These are phyloP conservation scores for Lycaena phlaeas DNA, from an alignment of 2,888 invertebrate genomes.

Conservation along the genomic window DNA sequence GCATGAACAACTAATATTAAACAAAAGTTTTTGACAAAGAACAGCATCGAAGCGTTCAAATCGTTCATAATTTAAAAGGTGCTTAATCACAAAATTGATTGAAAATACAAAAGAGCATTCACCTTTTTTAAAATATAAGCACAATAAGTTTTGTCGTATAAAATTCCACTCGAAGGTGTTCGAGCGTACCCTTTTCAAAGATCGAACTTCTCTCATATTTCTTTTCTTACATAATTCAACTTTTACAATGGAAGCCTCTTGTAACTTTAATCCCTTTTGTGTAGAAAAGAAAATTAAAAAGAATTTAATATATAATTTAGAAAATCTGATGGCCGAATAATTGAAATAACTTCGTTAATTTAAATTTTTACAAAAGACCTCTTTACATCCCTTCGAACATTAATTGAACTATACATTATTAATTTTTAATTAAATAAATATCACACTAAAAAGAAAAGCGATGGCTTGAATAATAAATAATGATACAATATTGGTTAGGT, in stretches of 20 bases:
- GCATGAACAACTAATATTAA: no score
- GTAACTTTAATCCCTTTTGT: constrained; percentile 48
- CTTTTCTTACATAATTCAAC: constrained; percentile 49
- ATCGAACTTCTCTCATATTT: constrained; percentile 57
- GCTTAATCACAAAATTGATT: background rate
- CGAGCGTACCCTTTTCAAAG: constrained; percentile 39
- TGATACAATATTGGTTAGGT: no score
- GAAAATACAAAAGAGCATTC: background rate
- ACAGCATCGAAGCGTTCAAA: no score
- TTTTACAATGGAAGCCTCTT: constrained; percentile 54
- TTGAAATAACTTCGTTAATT: no score
- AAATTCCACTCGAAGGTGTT: constrained; percentile 34
- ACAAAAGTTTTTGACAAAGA: no score
- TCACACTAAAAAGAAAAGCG: no score
- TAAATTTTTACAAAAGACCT: no score
- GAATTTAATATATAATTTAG: constrained; percentile 25
- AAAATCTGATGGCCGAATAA: constrained; percentile 5
- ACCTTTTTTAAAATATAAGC: constrained; percentile 1
- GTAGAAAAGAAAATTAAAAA: constrained; percentile 35
- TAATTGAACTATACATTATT: no score
- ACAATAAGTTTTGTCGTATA: constrained; percentile 23
- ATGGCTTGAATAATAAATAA: no score
- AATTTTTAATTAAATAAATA: no score
- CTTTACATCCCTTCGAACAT: no score
- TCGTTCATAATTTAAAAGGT: background rate